Base-by-base conservation (phyloP, 2,888 invertebrate genomes). In the Napeogenes inachia region DNA sequence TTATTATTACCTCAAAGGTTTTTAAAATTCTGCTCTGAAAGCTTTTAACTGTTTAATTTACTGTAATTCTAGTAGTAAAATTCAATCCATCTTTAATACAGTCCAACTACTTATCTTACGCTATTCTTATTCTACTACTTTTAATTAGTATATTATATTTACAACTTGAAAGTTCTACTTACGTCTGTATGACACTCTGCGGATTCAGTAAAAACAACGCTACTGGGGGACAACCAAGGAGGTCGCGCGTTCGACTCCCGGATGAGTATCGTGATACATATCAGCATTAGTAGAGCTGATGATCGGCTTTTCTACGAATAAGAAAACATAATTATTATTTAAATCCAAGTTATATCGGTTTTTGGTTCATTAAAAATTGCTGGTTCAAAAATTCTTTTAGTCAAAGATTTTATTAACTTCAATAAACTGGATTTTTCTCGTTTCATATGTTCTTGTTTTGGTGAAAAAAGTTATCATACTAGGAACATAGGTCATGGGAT, bases 141-240 rank as follows among this genome's bases (percentile, higher is more conserved):
- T 3, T 30, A 50, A 30, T 50, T 8, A 6, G 21, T 21, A 50
- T 30, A 21, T 30, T 8, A 13, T 13, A 13, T 0, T 10, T 50
- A 12, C n/a, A 50, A 13, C 10, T 4, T 30, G 21, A 12, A 4
- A 30, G 21, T 3, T 30, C 2, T 2, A 81, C 89, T 79, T 75
- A 89, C 89, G 66, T 89, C 87, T 45, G 83, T 89, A 54, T 84
- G 80, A 71, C 89, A 89, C 60, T 80, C 87, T 8, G 87, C 85
- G 0, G 88, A 82, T 66, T 83, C 82, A 0, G 81, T 85, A 68
- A 89, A 89, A 1, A 87, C 78, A 0, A 71, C 80, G 45, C 84
- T 83, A 59, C 71, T 76, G 0, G 79, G 74, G 0, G 77, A 71
- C 4, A 83, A 67, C 87, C 89, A 87, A 2, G 88, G 87, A 0